Conservation (phyloP, 1,140 invertebrate species). For the Eumeta japonica region DNA sequence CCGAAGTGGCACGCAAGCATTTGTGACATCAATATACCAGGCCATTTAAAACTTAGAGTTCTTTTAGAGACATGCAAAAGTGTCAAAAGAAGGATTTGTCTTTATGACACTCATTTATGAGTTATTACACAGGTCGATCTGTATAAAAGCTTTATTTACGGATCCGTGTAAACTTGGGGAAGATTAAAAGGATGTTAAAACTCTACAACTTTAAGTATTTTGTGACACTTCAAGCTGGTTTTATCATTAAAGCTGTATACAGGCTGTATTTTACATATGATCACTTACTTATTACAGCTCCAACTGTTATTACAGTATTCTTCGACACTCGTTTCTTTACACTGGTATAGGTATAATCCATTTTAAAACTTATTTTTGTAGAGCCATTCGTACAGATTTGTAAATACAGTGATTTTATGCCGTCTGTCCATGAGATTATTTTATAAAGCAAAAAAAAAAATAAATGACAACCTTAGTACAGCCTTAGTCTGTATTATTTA, state of each 20-base stretch:
- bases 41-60: background rate
- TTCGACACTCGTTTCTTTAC: background rate
- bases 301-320: background rate
- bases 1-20: background rate
- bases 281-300: background rate
- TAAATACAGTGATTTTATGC: background rate
- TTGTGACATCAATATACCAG: background rate
- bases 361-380: background rate
- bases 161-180: background rate
- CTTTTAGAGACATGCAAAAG: background rate
- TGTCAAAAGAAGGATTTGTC: background rate
- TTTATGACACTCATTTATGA: background rate
- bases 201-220: background rate
- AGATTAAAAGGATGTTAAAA: background rate
- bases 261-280: constrained; percentile 1
- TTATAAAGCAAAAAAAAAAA: background rate
- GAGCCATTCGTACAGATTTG: background rate
- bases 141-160: background rate
- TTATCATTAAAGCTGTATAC: background rate
- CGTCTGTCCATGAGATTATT: background rate
- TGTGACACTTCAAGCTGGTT: background rate
- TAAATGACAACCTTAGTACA: background rate
- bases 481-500: background rate
- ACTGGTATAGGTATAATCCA: background rate
- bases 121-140: background rate